Evolutionary conservation across 37 sponge, comb jelly and placozoan genomes (phyloP).

Genomic region (Chondrilla cf. caribensis): DNA sequence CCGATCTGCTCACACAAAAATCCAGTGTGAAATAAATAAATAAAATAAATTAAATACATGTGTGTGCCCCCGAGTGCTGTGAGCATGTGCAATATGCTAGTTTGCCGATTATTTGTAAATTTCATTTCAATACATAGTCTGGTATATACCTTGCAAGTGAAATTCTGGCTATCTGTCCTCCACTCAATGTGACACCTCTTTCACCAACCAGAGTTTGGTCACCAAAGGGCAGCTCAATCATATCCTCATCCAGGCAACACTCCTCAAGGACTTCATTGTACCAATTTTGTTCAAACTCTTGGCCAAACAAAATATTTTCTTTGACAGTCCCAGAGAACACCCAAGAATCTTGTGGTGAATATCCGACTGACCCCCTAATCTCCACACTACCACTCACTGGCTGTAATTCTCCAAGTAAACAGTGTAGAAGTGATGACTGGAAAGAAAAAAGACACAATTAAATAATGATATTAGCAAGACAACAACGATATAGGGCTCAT

Average conservation of each 20-base stretch:
- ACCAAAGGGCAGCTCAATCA: constrained; percentile 32
- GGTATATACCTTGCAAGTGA: constrained; percentile 53
- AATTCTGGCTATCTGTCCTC: constrained; percentile 61
- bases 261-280: constrained; percentile 46
- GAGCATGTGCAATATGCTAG: too few species aligned
- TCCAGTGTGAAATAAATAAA: too few species aligned
- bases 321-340: constrained; percentile 47
- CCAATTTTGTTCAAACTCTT: constrained; percentile 23
- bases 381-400: constrained; percentile 27
- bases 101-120: too few species aligned
- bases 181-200: constrained; percentile 54
- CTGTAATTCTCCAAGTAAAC: constrained; percentile 39
- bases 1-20: too few species aligned
- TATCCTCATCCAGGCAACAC: constrained; percentile 47
- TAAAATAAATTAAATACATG: too few species aligned
- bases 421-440: constrained; percentile 40
- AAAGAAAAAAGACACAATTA: neutral
- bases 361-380: constrained; percentile 37
- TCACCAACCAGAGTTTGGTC: constrained; percentile 50
- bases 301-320: constrained; percentile 59
- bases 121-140: too few species aligned
- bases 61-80: too few species aligned
- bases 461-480: neutral
- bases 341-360: constrained; percentile 54
- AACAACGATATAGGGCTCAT: neutral